phyloP scores from a whole-genome alignment of 2,888 invertebrate species.

The Lasioglossum figueresi region DNA sequence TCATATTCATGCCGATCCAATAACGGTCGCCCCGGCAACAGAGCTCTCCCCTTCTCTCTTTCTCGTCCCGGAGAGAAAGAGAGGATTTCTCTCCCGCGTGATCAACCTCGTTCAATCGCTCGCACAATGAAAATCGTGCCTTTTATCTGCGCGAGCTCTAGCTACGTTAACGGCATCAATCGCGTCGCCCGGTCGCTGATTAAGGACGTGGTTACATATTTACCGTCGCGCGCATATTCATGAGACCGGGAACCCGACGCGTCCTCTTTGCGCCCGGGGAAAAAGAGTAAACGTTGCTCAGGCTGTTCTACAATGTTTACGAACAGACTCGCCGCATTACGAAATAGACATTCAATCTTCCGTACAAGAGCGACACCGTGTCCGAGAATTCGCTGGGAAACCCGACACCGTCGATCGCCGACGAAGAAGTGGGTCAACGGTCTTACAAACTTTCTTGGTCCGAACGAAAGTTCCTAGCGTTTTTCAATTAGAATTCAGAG shows the following conservation, averaged over 20 bases:
- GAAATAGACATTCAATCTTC: background rate
- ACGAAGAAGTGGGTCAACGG: background rate
- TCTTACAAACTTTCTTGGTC: background rate
- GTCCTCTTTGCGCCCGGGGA: background rate
- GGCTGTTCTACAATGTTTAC: constrained; percentile 10
- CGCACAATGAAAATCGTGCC: constrained; percentile 41
- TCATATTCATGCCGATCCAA: constrained; percentile 58
- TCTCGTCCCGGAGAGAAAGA: constrained; percentile 11
- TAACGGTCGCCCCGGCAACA: constrained; percentile 35
- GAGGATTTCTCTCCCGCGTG: constrained; percentile 6
- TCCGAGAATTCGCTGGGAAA: background rate
- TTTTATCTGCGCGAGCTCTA: constrained; percentile 24
- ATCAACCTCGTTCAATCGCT: constrained; percentile 1
- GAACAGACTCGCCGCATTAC: background rate
- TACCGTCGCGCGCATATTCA: constrained; percentile 27
- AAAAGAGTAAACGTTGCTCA: constrained; percentile 1
- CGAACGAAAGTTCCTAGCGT: no score
- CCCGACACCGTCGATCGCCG: background rate
- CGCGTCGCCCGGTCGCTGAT: constrained; percentile 24
- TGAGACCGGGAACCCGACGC: constrained; percentile 10
- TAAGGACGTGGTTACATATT: constrained; percentile 31
- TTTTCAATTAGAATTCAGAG: no score
- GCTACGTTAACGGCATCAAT: constrained; percentile 38
- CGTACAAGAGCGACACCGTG: background rate
- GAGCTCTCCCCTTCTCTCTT: background rate